Base-by-base conservation (phyloP, 2,888 invertebrate genomes). In the Heterodera filipjevi region DNA sequence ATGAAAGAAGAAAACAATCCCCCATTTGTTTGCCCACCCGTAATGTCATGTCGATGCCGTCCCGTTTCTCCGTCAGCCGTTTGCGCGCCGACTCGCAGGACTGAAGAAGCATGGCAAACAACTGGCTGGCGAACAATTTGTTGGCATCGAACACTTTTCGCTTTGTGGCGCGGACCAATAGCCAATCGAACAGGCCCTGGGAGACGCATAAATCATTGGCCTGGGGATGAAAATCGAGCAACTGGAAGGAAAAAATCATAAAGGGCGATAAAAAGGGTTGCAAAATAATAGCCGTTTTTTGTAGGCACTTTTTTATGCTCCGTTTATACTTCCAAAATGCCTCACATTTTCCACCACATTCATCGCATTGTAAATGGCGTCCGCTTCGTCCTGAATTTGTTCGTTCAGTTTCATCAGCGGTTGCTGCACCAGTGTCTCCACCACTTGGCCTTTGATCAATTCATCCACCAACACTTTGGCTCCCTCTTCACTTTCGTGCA, bases 341-440 rank as follows among this genome's bases (percentile, higher is more conserved):
- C 82, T 93, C 75, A 99, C 92, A 90, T 98, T 99, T 91, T 99
- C 99, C 86, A 99, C 93, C 85, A 96, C 94, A 75, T 94, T 92
- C 85, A 96, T 91, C 5, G 95, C 95, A 89, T 98, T 95, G 90
- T 96, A 95, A 0, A 99, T 95, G 10, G 97, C 98, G 90, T 97
- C 96, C 1, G 86, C 85, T 74, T 89, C 89, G 77, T 89, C 89
- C 72, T 95, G 95, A 2, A 95, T 93, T 76, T 92, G 92, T 90
- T 99, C 99, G 90, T 98, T 96, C 3, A 99, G 92, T 59, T 82
- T 77, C 33, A 39, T 49, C 44, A 99, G 91, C 91, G 96, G 97
- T 90, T 96, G 95, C 90, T 96, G 95, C 2, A 98, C 94, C 8
- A 99, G 90, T 77, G 95, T 90, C 0, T 96, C 94, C 72, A 95